A percentile compares a stretch with the other conserved stretches of the same genome.
phyloP scores from a whole-genome alignment of 2,888 invertebrate species.

The Chymomyza amoena region DNA sequence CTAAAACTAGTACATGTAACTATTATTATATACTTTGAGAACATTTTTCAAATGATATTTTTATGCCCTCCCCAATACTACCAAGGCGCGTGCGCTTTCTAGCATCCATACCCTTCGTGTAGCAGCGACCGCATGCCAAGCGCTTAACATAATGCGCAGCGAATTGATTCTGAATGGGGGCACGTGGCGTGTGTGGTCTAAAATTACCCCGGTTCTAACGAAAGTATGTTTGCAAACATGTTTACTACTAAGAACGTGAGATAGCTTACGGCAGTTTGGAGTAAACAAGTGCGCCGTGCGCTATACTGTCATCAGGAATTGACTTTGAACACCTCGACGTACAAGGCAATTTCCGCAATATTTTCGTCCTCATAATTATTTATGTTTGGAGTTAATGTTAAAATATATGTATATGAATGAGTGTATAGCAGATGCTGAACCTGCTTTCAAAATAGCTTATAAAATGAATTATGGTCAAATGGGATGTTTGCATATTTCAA shows the following conservation, averaged over 20 bases:
- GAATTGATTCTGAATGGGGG: constrained; percentile 73
- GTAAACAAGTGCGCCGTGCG: constrained; percentile 47
- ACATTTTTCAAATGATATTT: neutral
- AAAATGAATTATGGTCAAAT: constrained; percentile 57
- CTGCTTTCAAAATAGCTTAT: neutral
- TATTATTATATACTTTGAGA: neutral
- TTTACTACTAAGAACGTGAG: constrained; percentile 10
- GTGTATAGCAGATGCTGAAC: constrained; percentile 33
- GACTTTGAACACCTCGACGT: constrained; percentile 30
- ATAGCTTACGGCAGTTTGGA: neutral
- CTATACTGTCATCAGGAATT: constrained; percentile 21
- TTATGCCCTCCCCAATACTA: neutral
- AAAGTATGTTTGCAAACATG: constrained; percentile 12
- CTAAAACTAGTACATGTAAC: too few relatives aligned
- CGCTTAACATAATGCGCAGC: constrained; percentile 51
- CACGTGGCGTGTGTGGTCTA: constrained; percentile 66
- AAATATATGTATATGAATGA: constrained; percentile 16
- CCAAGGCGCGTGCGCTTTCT: neutral
- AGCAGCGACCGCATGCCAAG: neutral
- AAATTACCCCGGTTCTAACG: neutral
- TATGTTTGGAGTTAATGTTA: constrained; percentile 34
- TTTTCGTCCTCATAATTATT: constrained; percentile 3
- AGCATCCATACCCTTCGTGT: neutral
- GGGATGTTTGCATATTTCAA: constrained; percentile 51
- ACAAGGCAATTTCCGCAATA: neutral